phyloP scores from a whole-genome alignment of 1,140 invertebrate species.

The Ceratina australensis region DNA sequence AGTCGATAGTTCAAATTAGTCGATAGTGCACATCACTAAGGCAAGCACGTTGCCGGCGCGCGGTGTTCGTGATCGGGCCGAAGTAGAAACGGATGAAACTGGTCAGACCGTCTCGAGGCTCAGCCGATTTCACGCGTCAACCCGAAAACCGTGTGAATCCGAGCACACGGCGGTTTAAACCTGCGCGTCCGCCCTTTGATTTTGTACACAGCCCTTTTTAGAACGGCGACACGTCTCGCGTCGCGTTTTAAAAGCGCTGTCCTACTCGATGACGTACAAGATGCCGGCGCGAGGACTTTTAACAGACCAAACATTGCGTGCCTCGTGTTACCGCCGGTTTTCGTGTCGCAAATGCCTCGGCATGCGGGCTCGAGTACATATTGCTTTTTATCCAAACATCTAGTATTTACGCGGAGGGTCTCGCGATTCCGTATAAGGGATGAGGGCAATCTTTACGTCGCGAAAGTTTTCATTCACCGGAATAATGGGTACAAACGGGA shows the following conservation, averaged over 20 bases:
- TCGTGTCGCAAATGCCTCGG: constrained; percentile 33
- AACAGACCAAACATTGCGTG: constrained; percentile 72
- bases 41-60: neutral
- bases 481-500: constrained; percentile 9
- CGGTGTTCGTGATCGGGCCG: neutral
- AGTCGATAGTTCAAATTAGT: no score
- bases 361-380: constrained; percentile 60
- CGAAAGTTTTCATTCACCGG: constrained; percentile 1
- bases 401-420: constrained; percentile 45
- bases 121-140: constrained; percentile 42
- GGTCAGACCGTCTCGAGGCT: neutral
- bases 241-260: constrained; percentile 60
- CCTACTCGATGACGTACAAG: constrained; percentile 46
- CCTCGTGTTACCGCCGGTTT: constrained; percentile 63
- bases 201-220: constrained; percentile 54
- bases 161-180: constrained; percentile 58
- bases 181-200: constrained; percentile 49
- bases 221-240: constrained; percentile 45
- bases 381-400: constrained; percentile 62
- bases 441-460: constrained; percentile 17
- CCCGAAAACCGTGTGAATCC: constrained; percentile 58
- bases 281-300: constrained; percentile 66
- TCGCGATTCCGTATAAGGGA: constrained; percentile 42
- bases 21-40: no score
- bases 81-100: neutral